Evolutionary conservation across 2,888 invertebrate genomes (phyloP), one percentile per base, ranked within the genome.

Genomic region (Therioaphis trifolii): DNA sequence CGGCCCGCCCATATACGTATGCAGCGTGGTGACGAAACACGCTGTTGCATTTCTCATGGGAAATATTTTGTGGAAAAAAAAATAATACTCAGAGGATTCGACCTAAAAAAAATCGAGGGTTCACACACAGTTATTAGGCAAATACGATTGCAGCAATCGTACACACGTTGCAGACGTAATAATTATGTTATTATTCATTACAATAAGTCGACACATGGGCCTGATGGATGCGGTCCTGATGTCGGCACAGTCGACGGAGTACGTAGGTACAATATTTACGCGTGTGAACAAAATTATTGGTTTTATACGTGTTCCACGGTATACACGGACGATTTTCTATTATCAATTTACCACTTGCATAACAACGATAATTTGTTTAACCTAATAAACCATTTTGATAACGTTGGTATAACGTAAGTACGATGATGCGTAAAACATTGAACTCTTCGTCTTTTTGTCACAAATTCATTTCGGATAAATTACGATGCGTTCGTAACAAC

Each of bases 121-220:
- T 61, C 63, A 72, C 80, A 40, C 80, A 82, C 63, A 29, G 46
- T 69, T 43, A 66, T 27, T 29, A 46, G 12, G 29, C 29, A 43
- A 76, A 46, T 58, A 24, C 46, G 58, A 71, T 80, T 80, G 79
- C 79, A 43, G 58, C 43, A 71, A 71, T 71, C 52, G 52, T 43
- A 40, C 15, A 52, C 46, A 40, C 4, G 21, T 11, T n/a, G 18
- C 43, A 40, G 55, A 69, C 69, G 79, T 69, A 79, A 79, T 40
- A 35, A 35, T 35, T 35, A 35, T 35, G 24, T 35, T 24, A 11
- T 66, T 78, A 52, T 68, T 40, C 35, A 40, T 55, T 40, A 40
- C 5, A 43, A 40, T 58, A 15, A 24, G 68, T 14, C 58, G 40
- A 18, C 24, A 75, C 40, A 18, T 24, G 14, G 1, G 12, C 18